Percentiles rank a stretch among this genome's conserved stretches.
These are phyloP conservation scores for Pinctada fucata DNA, from an alignment of 2,888 invertebrate genomes.

Conservation along the genomic window DNA sequence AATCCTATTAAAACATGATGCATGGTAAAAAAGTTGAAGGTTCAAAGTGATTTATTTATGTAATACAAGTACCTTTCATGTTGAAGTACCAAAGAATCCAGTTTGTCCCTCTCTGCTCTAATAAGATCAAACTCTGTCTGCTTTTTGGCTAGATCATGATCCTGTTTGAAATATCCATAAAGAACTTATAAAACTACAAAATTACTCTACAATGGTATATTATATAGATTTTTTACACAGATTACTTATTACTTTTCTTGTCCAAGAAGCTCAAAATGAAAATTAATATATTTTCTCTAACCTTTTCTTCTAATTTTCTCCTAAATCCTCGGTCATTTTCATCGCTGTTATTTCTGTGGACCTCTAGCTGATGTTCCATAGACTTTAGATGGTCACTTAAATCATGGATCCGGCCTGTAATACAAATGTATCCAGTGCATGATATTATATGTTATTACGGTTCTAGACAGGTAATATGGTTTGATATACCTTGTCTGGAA, in stretches of 20 bases:
- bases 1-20: no score
- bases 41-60: no score
- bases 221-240: no score
- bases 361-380: constrained; percentile 56
- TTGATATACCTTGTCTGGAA: no score
- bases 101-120: constrained; percentile 59
- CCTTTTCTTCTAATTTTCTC: constrained; percentile 60
- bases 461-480: no score
- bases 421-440: not conserved
- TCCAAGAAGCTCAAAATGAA: no score
- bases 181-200: not conserved
- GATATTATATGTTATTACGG: no score
- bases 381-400: constrained; percentile 59
- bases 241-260: no score
- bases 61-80: constrained; percentile 50
- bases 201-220: no score
- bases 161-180: constrained; percentile 45
- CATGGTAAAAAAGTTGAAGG: no score
- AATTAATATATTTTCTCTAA: constrained; percentile 13
- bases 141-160: constrained; percentile 52
- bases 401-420: constrained; percentile 30
- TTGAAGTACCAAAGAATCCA: constrained; percentile 52
- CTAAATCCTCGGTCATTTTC: constrained; percentile 55
- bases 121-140: constrained; percentile 58
- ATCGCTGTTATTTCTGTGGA: constrained; percentile 45